Percentiles rank a stretch among this genome's conserved stretches.
phyloP scores from a whole-genome alignment of 2,888 invertebrate species.

The Tiliacea aurago region DNA sequence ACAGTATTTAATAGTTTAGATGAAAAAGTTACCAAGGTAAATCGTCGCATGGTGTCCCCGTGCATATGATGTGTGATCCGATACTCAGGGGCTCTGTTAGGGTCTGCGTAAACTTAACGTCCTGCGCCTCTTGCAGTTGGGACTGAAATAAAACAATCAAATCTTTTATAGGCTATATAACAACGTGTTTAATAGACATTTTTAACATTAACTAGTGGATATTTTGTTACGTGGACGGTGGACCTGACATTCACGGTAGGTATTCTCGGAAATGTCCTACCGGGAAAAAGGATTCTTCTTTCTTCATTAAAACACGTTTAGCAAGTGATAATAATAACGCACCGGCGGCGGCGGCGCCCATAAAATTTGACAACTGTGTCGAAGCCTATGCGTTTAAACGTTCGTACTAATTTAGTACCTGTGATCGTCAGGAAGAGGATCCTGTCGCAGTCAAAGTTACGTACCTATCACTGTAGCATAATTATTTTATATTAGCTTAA shows the following conservation, averaged over 20 bases:
- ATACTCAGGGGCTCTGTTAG: conserved; percentile 81
- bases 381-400: not conserved
- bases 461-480: not conserved
- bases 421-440: not conserved
- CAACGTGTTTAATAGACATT: conserved; percentile 9
- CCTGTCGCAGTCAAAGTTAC: not conserved
- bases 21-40: conserved; percentile 80
- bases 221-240: conserved; percentile 7
- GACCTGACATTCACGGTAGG: not conserved
- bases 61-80: conserved; percentile 84
- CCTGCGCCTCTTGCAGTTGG: conserved; percentile 84
- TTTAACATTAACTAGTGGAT: not conserved
- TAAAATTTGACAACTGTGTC: conserved; percentile 28
- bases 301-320: conserved; percentile 13
- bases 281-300: not conserved
- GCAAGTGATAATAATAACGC: conserved; percentile 8
- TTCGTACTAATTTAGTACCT: conserved; percentile 13
- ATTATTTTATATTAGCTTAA: not conserved
- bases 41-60: conserved; percentile 85
- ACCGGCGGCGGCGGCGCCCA: conserved; percentile 1
- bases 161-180: conserved; percentile 27
- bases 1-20: not conserved
- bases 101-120: conserved; percentile 83
- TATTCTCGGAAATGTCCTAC: conserved; percentile 12
- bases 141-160: conserved; percentile 75